Percentiles rank a stretch among this genome's conserved stretches.
Conservation (phyloP, 2,113 vertebrate genomes). For the cattle (Bos taurus) region DNA sequence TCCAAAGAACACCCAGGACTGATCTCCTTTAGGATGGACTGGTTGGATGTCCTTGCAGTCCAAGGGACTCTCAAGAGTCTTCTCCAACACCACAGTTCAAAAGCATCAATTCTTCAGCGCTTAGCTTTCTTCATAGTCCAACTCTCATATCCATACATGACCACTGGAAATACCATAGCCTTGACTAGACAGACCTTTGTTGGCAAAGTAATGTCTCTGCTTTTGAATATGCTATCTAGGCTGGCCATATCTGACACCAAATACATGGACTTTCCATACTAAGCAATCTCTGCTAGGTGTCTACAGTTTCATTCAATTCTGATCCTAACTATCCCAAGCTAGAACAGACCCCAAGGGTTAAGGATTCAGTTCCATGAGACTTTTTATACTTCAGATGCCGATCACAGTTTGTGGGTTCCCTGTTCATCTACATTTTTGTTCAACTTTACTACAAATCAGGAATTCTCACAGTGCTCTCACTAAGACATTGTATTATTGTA, state of each 20-base stretch:
- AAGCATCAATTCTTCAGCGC: too few relatives aligned
- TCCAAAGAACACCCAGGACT: too few relatives aligned
- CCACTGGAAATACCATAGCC: too few relatives aligned
- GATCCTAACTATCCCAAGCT: not conserved
- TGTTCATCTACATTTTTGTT: not conserved
- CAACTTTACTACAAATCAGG: not conserved
- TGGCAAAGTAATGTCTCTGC: too few relatives aligned
- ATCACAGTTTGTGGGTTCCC: not conserved
- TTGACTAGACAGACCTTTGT: too few relatives aligned
- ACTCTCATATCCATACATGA: too few relatives aligned
- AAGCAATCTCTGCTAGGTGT: not conserved
- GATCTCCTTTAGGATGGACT: too few relatives aligned
- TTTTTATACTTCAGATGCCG: not conserved
- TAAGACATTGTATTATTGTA: not conserved
- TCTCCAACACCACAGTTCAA: too few relatives aligned
- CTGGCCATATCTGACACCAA: not conserved
- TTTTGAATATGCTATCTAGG: too few relatives aligned
- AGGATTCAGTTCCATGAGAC: not conserved
- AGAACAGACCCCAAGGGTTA: not conserved
- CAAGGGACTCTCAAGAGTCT: too few relatives aligned
- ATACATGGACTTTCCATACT: not conserved
- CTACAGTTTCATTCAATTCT: not conserved
- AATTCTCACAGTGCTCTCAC: not conserved
- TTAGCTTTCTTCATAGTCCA: too few relatives aligned
- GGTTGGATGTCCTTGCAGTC: too few relatives aligned